Conservation (phyloP, 2,797 vertebrate genomes). For the Arrhamphus sclerolepis region DNA sequence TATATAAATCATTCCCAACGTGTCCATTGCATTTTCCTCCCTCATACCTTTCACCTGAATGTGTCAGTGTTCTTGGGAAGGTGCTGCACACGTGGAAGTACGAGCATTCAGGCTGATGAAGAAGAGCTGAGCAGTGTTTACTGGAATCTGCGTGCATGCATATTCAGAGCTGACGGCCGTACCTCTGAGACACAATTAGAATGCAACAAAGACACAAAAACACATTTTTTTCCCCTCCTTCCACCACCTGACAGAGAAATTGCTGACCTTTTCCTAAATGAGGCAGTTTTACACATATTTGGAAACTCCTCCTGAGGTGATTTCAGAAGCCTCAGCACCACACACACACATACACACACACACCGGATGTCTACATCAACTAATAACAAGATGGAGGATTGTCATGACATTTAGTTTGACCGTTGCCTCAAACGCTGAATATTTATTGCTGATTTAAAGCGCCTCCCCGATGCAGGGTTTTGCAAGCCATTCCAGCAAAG, state of each 20-base stretch:
- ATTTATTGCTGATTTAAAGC: conserved; percentile 73
- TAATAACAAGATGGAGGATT: conserved; percentile 60
- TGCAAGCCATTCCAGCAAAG: conserved; percentile 50
- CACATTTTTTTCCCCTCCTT: not conserved
- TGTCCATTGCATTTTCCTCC: too few relatives aligned
- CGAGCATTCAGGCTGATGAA: conserved; percentile 9
- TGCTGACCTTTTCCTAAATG: conserved; percentile 69
- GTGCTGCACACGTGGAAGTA: conserved; percentile 31
- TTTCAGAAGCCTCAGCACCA: conserved; percentile 1
- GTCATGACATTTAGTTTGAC: conserved; percentile 74
- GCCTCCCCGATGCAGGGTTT: conserved; percentile 3
- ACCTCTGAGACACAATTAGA: conserved; percentile 56
- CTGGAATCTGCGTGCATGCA: conserved; percentile 34
- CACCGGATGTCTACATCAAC: conserved; percentile 33
- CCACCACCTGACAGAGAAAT: conserved; percentile 37
- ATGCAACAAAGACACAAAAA: conserved; percentile 35
- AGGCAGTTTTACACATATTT: conserved; percentile 47
- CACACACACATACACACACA: conserved; percentile 15
- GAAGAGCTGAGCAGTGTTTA: conserved; percentile 27
- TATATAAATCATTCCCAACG: not conserved
- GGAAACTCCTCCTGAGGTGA: conserved; percentile 40
- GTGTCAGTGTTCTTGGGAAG: not conserved
- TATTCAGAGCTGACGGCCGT: conserved; percentile 14
- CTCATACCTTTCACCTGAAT: too few relatives aligned
- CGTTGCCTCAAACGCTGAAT: conserved; percentile 67